Evolutionary conservation across 2,113 vertebrate genomes (phyloP).

Genomic region (Pogona vitticeps): DNA sequence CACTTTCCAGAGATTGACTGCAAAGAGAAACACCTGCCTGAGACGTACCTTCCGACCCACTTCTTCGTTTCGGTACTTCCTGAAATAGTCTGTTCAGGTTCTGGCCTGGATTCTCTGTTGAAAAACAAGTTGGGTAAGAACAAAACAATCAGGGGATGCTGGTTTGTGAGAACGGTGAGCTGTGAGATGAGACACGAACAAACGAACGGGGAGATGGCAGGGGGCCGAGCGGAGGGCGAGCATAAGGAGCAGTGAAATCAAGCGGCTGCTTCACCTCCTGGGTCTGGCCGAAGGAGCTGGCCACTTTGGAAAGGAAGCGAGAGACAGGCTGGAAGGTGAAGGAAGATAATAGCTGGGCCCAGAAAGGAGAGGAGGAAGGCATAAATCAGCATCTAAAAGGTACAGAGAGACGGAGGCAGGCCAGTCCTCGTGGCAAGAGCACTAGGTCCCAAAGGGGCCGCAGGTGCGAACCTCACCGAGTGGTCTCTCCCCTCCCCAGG

Average conservation of each 20-base stretch:
- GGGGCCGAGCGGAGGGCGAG: slow-evolving; percentile 53
- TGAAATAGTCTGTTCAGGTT: slow-evolving; percentile 98
- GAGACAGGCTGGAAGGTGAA: slow-evolving; percentile 70
- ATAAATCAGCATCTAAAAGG: slow-evolving; percentile 59
- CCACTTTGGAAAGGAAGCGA: slow-evolving; percentile 66
- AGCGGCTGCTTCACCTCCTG: slow-evolving; percentile 34
- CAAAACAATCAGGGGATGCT: slow-evolving; percentile 86
- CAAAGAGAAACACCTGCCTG: slow-evolving; percentile 93
- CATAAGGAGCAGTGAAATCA: slow-evolving; percentile 20
- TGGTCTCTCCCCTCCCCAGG: neutral
- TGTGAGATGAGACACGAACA: slow-evolving; percentile 74
- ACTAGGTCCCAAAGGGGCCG: slow-evolving; percentile 57
- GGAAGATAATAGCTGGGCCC: slow-evolving; percentile 67
- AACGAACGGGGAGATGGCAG: no score
- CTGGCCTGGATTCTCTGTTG: slow-evolving; percentile 99
- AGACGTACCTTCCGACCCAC: slow-evolving; percentile 93
- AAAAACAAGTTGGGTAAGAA: slow-evolving; percentile 95
- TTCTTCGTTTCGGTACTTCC: slow-evolving; percentile 98
- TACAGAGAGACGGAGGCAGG: slow-evolving; percentile 61
- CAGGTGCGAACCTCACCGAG: neutral
- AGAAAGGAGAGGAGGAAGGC: slow-evolving; percentile 63
- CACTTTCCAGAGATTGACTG: slow-evolving; percentile 82
- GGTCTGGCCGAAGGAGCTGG: slow-evolving; percentile 50
- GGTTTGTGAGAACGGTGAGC: slow-evolving; percentile 75
- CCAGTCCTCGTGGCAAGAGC: slow-evolving; percentile 64